Percentiles rank a stretch among this genome's conserved stretches.
phyloP scores from a whole-genome alignment of 2,888 invertebrate genomes.

The Calameuta filiformis region DNA sequence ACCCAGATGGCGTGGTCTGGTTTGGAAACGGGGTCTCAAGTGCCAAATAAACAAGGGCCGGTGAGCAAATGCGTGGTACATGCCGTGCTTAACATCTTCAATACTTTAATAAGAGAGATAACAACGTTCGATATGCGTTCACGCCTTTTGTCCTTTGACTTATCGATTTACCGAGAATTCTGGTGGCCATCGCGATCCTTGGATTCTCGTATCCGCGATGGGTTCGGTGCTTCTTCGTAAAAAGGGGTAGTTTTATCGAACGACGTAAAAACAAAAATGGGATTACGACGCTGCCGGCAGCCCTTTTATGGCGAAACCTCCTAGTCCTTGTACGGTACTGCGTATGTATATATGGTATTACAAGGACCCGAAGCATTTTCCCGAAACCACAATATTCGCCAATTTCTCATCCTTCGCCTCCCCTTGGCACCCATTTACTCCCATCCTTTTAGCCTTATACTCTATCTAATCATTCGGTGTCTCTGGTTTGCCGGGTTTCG shows the following conservation, averaged over 20 bases:
- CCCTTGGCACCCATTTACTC: background rate
- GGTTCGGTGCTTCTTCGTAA: background rate
- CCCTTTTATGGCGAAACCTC: background rate
- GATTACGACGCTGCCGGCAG: background rate
- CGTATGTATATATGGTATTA: background rate
- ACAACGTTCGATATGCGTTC: background rate
- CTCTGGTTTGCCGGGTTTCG: background rate
- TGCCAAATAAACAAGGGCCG: background rate
- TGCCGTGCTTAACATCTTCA: background rate
- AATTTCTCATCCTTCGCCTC: background rate
- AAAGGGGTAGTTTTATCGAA: conserved; percentile 23
- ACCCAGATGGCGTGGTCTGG: background rate
- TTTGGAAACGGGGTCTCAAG: background rate
- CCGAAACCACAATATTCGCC: conserved; percentile 30
- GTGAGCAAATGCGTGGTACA: background rate
- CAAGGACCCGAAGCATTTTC: conserved; percentile 31
- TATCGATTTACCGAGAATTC: background rate
- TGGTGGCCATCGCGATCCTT: background rate
- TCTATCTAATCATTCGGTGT: conserved; percentile 28
- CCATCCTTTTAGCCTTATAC: conserved; percentile 3
- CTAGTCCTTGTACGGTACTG: background rate
- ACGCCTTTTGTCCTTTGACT: background rate
- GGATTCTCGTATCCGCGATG: background rate
- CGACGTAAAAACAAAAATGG: conserved; percentile 19
- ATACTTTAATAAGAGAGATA: background rate